A percentile compares a stretch with the other conserved stretches of the same genome.
phyloP scores from a whole-genome alignment of 2,888 invertebrate species.

The Heliconius hortense region DNA sequence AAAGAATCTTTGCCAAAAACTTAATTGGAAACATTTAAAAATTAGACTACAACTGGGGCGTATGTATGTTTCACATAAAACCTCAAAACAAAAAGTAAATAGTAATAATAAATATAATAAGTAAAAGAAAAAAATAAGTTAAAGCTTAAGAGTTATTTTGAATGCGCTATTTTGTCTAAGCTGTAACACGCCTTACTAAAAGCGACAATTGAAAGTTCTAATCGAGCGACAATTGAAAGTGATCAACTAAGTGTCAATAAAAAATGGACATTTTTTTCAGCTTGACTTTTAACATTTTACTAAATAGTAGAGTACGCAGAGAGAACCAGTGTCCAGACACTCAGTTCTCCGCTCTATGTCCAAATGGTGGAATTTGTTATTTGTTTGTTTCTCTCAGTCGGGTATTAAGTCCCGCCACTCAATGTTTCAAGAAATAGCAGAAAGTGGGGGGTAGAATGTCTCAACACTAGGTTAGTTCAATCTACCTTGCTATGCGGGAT shows the following conservation, averaged over 20 bases:
- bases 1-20: constrained; percentile 28
- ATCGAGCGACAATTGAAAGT: background rate
- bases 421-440: background rate
- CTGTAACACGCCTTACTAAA: too few relatives aligned
- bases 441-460: too few relatives aligned
- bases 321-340: background rate
- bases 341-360: background rate
- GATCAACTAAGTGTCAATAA: background rate
- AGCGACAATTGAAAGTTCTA: background rate
- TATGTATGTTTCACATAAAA: background rate
- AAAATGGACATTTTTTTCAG: background rate
- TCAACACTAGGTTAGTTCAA: background rate
- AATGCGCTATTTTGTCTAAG: background rate
- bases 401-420: too few relatives aligned
- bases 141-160: background rate
- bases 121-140: background rate
- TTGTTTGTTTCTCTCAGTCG: too few relatives aligned
- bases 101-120: background rate
- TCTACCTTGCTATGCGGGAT: background rate
- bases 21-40: constrained; percentile 27
- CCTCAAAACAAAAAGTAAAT: background rate
- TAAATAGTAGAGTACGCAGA: background rate
- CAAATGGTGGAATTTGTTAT: background rate
- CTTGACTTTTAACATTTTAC: background rate
- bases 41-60: constrained; percentile 18